A percentile compares a stretch with the other conserved stretches of the same genome.
phyloP scores from a whole-genome alignment of 2,888 invertebrate species.

The Amphiduros pacificus region DNA sequence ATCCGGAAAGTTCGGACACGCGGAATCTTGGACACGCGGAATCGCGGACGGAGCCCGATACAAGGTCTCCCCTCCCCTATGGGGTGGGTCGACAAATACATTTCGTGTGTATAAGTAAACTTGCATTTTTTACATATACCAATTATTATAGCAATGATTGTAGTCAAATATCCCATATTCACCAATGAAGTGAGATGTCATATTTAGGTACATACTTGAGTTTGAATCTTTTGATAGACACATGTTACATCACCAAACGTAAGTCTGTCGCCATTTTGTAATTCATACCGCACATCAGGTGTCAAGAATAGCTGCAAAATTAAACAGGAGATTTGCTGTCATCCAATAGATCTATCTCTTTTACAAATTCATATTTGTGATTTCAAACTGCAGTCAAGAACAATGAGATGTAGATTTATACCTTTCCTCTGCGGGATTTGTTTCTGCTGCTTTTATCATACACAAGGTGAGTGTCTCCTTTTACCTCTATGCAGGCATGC shows the following conservation, averaged over 20 bases:
- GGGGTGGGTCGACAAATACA: too few species aligned
- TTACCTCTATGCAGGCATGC: conserved; percentile 64
- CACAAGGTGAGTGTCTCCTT: conserved; percentile 56
- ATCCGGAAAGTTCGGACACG: too few species aligned
- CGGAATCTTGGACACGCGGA: too few species aligned
- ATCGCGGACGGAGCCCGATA: too few species aligned
- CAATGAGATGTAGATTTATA: conserved; percentile 34
- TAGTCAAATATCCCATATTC: too few species aligned
- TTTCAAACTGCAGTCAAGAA: neutral
- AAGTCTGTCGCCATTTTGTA: conserved; percentile 44
- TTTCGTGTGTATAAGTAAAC: too few species aligned
- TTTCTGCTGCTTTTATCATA: conserved; percentile 63
- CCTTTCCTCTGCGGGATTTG: conserved; percentile 62
- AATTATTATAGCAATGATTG: too few species aligned
- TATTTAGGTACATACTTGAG: neutral
- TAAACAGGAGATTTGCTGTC: neutral
- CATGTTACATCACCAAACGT: conserved; percentile 50
- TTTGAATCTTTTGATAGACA: conserved; percentile 27
- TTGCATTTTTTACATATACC: too few species aligned
- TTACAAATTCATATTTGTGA: neutral
- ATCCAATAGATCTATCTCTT: too few species aligned
- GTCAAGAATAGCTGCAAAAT: conserved; percentile 41
- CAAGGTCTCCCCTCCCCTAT: too few species aligned
- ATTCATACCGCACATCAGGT: conserved; percentile 51
- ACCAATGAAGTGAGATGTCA: neutral